These are phyloP conservation scores for Egretta garzetta DNA, from an alignment of 2,113 vertebrate species.

Conservation along the genomic window DNA sequence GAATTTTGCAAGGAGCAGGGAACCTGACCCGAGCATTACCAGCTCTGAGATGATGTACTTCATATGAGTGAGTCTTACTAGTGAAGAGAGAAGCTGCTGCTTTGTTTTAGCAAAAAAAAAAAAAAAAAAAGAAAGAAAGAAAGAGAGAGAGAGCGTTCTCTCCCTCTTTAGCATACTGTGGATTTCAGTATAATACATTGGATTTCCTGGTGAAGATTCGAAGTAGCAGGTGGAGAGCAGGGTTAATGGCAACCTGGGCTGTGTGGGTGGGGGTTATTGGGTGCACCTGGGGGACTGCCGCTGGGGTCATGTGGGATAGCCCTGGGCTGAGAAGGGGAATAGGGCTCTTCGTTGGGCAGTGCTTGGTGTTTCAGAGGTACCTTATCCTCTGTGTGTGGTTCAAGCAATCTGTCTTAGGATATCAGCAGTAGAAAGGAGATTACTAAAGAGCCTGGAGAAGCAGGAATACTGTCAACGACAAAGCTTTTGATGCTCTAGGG, in stretches of 20 bases:
- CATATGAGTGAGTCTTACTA: too few relatives aligned
- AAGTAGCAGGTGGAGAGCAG: not conserved
- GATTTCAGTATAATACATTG: not conserved
- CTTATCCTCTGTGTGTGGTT: not conserved
- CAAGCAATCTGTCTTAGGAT: not conserved
- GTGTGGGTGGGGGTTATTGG: fast-evolving
- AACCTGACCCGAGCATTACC: not conserved
- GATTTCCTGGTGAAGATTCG: not conserved
- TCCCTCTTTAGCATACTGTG: not conserved
- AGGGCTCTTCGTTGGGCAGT: not conserved
- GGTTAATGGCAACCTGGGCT: not conserved
- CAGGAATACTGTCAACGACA: not conserved
- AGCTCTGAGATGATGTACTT: not conserved
- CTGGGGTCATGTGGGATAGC: not conserved
- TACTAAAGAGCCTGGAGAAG: not conserved
- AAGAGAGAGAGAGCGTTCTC: not conserved
- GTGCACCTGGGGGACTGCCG: not conserved
- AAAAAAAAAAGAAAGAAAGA: not conserved
- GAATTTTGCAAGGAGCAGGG: not conserved
- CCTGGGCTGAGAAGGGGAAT: too few relatives aligned
- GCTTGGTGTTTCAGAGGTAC: not conserved
- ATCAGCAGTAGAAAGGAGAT: not conserved
- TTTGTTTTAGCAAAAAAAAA: not conserved
- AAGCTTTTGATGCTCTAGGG: not conserved
- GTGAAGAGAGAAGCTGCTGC: not conserved